Conservation (phyloP, 2,888 invertebrate species). For the Falcaria lacertinaria region DNA sequence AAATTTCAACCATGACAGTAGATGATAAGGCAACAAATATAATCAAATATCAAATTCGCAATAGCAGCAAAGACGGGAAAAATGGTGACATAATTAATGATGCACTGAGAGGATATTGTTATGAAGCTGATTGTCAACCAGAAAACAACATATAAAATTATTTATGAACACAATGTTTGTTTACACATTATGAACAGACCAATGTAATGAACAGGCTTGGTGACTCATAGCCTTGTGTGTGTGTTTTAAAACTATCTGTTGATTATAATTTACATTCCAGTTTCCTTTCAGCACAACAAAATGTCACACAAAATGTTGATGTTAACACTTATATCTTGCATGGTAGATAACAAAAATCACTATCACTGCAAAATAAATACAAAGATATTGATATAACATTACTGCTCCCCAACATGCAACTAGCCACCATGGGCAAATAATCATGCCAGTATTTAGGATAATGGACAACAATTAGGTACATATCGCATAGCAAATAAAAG, state of each 20-base stretch:
- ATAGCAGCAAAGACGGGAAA: background rate
- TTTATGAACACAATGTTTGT: background rate
- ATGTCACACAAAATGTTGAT: no score
- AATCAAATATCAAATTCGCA: background rate
- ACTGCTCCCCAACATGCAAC: background rate
- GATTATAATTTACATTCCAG: no score
- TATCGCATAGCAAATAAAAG: conserved; percentile 21
- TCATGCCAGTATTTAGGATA: background rate
- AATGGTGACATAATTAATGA: background rate
- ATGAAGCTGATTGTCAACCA: background rate
- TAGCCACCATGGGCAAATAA: no score
- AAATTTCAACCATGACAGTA: no score
- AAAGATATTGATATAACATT: background rate
- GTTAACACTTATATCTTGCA: background rate
- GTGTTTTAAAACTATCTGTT: no score
- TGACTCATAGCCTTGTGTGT: background rate
- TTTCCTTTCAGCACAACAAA: no score
- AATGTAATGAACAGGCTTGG: background rate
- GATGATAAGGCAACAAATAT: no score
- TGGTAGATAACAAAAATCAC: background rate
- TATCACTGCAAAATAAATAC: background rate
- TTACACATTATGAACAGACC: background rate
- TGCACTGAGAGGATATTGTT: background rate
- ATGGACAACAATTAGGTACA: conserved; percentile 4
- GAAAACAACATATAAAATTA: conserved; percentile 2